Evolutionary conservation across 1,140 invertebrate species (phyloP), one percentile per base, ranked within the genome.

Genomic region (Uloborus diversus): DNA sequence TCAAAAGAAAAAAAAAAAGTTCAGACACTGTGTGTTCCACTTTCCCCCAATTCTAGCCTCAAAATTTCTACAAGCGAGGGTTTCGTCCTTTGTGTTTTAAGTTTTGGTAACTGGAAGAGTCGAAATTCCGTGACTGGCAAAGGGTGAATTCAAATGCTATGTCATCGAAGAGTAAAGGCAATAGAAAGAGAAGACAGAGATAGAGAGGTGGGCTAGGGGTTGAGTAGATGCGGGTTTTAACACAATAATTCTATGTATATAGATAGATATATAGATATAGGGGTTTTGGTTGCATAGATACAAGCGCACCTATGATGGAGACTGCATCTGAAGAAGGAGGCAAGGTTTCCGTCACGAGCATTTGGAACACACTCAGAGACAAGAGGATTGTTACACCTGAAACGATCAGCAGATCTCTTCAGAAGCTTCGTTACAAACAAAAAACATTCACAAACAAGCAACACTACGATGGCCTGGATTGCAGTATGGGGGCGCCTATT

Each of bases 371-470:
- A 90, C 96, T 98, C 91, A 99, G 93, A 86, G 97, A 98, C 89
- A 99, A 94, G 88, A 99, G 93, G 90, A 99, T 98, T 89, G 96
- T 98, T 88, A 98, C 94, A 93, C 95, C 96, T 98, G 94, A 66
- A 81, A 82, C 76, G 75, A 78, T 68, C 75, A 79, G 64, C 76
- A 79, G 64, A 68, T 79, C 76, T 79, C 76, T 79, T 79, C 76
- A 79, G 64, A 65, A 69, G 65, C 76, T 78, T 51, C 59, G 42
- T 78, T 33, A 78, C 73, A 78, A 78, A 5, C 49, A 42, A 62
- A 78, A 47, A 78, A 79, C 76, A 79, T 57, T 78, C 61, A 79
- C 76, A 79, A 14, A 79, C 76, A 79, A 79, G 76, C 76, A 79
- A 47, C 51, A 69, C 76, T 79, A 79, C 76, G 42, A 49, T 14